Percentiles rank a stretch among this genome's conserved stretches.
These are phyloP conservation scores for Muricea muricata DNA, from an alignment of 92 coral and sea anemone species.

Conservation along the genomic window DNA sequence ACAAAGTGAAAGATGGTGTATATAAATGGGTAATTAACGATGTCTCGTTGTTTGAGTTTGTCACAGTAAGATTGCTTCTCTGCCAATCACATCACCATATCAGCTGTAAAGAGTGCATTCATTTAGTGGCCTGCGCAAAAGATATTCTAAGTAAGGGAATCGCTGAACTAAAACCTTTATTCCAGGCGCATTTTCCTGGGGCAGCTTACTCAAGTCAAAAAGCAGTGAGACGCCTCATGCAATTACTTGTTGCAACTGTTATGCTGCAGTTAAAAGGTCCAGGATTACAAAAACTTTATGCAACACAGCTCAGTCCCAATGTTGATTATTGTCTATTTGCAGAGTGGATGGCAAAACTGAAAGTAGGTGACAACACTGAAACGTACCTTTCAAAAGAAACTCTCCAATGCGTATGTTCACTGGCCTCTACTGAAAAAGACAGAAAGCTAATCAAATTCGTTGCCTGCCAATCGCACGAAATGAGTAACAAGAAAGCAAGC, in stretches of 20 bases:
- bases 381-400: too few relatives aligned
- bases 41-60: constrained; percentile 9
- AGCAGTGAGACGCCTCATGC: constrained; percentile 66
- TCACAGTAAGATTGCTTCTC: background rate
- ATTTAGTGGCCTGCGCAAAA: too few relatives aligned
- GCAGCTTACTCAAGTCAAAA: too few relatives aligned
- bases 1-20: constrained; percentile 41
- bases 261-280: constrained; percentile 62
- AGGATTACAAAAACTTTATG: constrained; percentile 69
- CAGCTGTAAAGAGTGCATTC: too few relatives aligned
- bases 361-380: too few relatives aligned
- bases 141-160: too few relatives aligned
- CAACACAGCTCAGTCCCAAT: too few relatives aligned
- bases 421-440: constrained; percentile 19
- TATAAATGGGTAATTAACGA: constrained; percentile 34
- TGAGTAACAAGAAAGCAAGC: constrained; percentile 33
- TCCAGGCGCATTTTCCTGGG: constrained; percentile 26
- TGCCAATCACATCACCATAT: too few relatives aligned
- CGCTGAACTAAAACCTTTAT: too few relatives aligned
- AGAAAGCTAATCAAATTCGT: too few relatives aligned
- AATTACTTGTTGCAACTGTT: constrained; percentile 56
- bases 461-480: background rate
- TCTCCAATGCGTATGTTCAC: too few relatives aligned
- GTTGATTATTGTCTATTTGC: constrained; percentile 26
- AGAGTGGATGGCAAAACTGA: constrained; percentile 27